Base-by-base conservation (phyloP, 2,888 invertebrate species). In the Eucera pruinosa region DNA sequence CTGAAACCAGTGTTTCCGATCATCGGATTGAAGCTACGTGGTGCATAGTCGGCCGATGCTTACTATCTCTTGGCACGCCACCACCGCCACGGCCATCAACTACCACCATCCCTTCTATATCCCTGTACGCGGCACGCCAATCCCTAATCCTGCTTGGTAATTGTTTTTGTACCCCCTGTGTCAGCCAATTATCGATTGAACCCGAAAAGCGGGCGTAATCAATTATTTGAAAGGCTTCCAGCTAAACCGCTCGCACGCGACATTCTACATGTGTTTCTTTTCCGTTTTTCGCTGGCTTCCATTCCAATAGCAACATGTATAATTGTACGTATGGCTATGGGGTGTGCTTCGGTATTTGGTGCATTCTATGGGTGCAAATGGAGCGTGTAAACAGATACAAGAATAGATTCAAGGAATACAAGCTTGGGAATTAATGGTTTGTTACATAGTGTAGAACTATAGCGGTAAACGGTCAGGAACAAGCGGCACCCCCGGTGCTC, bases 111-210 rank as follows among this genome's bases (percentile, higher is more conserved):
- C 52, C 57, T 73, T 65, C 71, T 71, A 60, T 54, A 58, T 54
- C 50, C 55, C 60, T 48, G 58, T 62, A 55, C 67, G 47, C 50
- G 43, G 61, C 73, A 77, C 79, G 61, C 76, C 81, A 71, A 70
- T 80, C 73, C 69, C 75, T 82, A 78, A 79, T 87, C 75, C 74
- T 18, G 47, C 55, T 58, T 76, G 80, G 82, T 88, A 88, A 88
- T 88, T 88, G 86, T 88, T 88, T 88, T 87, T 83, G 84, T 86
- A 81, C 84, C 82, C 75, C 78, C 80, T 83, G 82, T 80, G 82
- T 82, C 82, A 80, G 84, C 74, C 84, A 87, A 88, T 87, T 85
- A 86, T 87, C 84, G 81, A 79, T 79, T 50, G 77, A 61, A 58
- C 62, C 64, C 65, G 54, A 71, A 69, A 83, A 74, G 61, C 77